Evolutionary conservation across 2,113 vertebrate species (phyloP).

Genomic region (Chaenogobius annularis): DNA sequence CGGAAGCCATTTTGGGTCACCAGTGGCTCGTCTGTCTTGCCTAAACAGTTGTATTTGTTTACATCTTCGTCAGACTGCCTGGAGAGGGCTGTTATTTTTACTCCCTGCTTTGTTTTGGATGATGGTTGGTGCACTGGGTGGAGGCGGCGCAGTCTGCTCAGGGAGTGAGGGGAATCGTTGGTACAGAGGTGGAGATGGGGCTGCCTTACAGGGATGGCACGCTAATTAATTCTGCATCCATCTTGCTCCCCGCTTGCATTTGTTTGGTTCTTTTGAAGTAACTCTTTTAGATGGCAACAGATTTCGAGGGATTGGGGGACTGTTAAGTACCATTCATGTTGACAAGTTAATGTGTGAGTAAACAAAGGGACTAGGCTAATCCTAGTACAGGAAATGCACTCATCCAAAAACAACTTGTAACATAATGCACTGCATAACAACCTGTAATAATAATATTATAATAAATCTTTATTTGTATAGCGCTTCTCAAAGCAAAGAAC

Average conservation of each 20-base stretch:
- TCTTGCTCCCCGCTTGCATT: constrained; percentile 52
- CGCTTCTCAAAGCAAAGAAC: no score
- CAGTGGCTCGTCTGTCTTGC: constrained; percentile 35
- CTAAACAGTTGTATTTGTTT: constrained; percentile 66
- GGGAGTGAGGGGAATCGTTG: constrained; percentile 48
- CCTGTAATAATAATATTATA: no score
- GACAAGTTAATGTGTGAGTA: neutral
- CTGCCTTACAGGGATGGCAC: constrained; percentile 57
- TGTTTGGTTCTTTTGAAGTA: constrained; percentile 62
- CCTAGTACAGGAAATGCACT: neutral
- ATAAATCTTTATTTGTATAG: no score
- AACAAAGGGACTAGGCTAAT: neutral
- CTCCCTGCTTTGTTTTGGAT: constrained; percentile 64
- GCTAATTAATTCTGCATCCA: constrained; percentile 74
- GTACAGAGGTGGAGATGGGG: constrained; percentile 44
- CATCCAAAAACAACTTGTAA: neutral
- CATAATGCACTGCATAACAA: no score
- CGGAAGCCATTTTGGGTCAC: constrained; percentile 28
- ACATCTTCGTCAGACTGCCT: constrained; percentile 57
- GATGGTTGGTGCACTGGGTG: constrained; percentile 54
- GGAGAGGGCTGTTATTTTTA: constrained; percentile 70
- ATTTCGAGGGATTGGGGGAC: constrained; percentile 43
- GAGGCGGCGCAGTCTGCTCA: constrained; percentile 43
- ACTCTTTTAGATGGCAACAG: constrained; percentile 56
- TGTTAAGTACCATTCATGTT: constrained; percentile 25